These are phyloP conservation scores for Daboia siamensis DNA, from an alignment of 2,113 vertebrate genomes.

Conservation along the genomic window DNA sequence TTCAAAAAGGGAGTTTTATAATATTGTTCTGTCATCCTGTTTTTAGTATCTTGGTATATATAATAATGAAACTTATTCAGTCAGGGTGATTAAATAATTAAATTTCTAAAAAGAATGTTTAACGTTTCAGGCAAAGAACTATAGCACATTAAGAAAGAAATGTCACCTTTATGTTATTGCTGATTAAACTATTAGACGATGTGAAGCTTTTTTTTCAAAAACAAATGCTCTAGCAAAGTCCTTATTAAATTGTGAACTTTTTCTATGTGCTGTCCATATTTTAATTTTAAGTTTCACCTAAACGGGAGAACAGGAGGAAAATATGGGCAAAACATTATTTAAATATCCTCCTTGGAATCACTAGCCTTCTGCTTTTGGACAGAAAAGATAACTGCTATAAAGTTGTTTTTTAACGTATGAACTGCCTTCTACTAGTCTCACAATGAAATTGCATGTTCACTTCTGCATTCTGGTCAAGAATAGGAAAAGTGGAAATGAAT, in stretches of 20 bases:
- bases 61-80: not conserved
- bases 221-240: not conserved
- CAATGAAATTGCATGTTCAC: not conserved
- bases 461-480: not conserved
- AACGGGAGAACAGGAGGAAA: not conserved
- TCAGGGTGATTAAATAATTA: not conserved
- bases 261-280: slow-evolving; percentile 35
- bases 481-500: not conserved
- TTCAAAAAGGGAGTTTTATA: not conserved
- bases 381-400: not conserved
- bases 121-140: not conserved
- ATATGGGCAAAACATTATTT: not conserved
- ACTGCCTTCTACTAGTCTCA: not conserved
- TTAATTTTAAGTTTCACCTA: slow-evolving; percentile 44
- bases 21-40: not conserved
- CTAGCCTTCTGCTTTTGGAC: not conserved
- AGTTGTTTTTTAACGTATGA: not conserved
- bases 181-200: not conserved
- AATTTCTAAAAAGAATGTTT: not conserved
- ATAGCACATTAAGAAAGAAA: not conserved
- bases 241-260: not conserved
- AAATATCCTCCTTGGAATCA: slow-evolving; percentile 16
- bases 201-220: not conserved
- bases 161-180: slow-evolving; percentile 10
- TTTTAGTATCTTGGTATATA: not conserved